These are phyloP conservation scores for Ametastegia equiseti DNA, from an alignment of 2,888 invertebrate genomes.

Conservation along the genomic window DNA sequence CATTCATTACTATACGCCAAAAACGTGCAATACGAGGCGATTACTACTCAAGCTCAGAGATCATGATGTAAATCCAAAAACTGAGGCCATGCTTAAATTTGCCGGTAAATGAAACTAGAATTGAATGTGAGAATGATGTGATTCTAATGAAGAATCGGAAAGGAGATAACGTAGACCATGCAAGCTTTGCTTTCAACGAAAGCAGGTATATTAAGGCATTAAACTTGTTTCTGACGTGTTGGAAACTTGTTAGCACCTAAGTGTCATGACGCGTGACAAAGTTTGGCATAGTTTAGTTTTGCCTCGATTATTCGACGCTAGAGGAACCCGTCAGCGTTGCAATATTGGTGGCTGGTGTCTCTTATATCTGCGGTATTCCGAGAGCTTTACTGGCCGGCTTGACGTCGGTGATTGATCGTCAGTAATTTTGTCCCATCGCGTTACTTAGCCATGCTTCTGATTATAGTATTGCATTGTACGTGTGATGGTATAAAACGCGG, in stretches of 20 bases:
- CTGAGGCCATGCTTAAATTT: too few species aligned
- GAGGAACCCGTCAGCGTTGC: slow-evolving; percentile 22
- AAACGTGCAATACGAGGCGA: too few species aligned
- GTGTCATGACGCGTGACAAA: slow-evolving; percentile 34
- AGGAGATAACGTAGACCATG: neutral
- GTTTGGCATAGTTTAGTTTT: slow-evolving; percentile 35
- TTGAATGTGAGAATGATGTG: neutral
- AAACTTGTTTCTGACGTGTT: slow-evolving; percentile 22
- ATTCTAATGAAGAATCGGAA: neutral
- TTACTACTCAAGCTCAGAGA: too few species aligned
- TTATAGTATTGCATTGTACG: slow-evolving; percentile 1
- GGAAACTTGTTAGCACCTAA: slow-evolving; percentile 38
- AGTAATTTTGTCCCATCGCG: slow-evolving; percentile 31
- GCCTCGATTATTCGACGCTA: slow-evolving; percentile 31
- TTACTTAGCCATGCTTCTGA: slow-evolving; percentile 6
- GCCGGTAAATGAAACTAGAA: neutral
- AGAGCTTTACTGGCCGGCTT: slow-evolving; percentile 18
- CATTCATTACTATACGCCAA: too few species aligned
- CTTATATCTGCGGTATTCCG: slow-evolving; percentile 12
- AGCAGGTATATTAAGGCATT: slow-evolving; percentile 12
- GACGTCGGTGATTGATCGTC: slow-evolving; percentile 36
- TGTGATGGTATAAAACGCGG: neutral
- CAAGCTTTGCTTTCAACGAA: neutral
- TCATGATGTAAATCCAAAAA: too few species aligned
- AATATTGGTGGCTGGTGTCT: slow-evolving; percentile 36